phyloP scores from a whole-genome alignment of 2,888 invertebrate genomes.

The Cerastis rubricosa region DNA sequence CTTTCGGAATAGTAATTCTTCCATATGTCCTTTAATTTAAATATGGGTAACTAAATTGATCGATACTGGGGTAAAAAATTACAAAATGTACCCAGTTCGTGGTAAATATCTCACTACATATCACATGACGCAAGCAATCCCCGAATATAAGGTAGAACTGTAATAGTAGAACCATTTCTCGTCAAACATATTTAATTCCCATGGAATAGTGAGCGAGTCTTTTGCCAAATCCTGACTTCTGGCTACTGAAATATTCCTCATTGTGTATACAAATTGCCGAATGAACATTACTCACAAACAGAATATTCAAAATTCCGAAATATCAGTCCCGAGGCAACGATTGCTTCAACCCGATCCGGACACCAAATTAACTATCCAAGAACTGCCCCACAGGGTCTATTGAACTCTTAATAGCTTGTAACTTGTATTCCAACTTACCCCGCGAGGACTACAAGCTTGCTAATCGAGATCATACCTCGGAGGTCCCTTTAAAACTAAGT shows the following conservation, averaged over 20 bases:
- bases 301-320: slow-evolving; percentile 6
- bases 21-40: too few species aligned
- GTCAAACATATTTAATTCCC: neutral
- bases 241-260: neutral
- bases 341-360: slow-evolving; percentile 11
- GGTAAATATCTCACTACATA: neutral
- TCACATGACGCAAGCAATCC: neutral
- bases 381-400: slow-evolving; percentile 30
- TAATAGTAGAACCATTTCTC: neutral
- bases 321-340: slow-evolving; percentile 10
- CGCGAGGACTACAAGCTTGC: slow-evolving; percentile 4
- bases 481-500: slow-evolving; percentile 48
- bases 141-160: neutral
- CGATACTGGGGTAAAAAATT: neutral
- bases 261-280: neutral
- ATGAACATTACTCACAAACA: neutral
- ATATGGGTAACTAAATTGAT: too few species aligned
- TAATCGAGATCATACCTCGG: slow-evolving; percentile 50
- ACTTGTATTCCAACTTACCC: slow-evolving; percentile 29
- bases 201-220: neutral
- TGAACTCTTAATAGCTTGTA: slow-evolving; percentile 28
- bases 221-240: neutral
- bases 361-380: slow-evolving; percentile 28
- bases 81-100: neutral
- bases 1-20: too few species aligned